These are phyloP conservation scores for Spodoptera littoralis DNA, from an alignment of 2,888 invertebrate species.

Conservation along the genomic window DNA sequence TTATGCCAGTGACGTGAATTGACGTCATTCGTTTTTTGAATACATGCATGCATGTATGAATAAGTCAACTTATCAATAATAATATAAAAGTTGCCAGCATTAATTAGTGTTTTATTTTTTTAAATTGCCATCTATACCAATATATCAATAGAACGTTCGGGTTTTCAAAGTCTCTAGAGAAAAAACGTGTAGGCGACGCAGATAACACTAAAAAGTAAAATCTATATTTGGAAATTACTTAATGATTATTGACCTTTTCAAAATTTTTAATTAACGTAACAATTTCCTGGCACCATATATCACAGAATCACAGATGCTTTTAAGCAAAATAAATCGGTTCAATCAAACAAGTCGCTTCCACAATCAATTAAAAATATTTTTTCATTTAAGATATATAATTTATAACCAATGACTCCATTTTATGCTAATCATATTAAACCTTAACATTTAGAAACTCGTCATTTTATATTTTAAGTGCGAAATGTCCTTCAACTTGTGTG, in stretches of 20 bases:
- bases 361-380: constrained; percentile 11
- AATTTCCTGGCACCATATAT: constrained; percentile 34
- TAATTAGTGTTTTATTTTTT: no score
- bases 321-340: constrained; percentile 16
- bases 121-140: no score
- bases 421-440: constrained; percentile 49
- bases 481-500: constrained; percentile 40
- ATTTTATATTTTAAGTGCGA: constrained; percentile 37
- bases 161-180: constrained; percentile 6
- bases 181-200: constrained; percentile 25
- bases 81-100: no score
- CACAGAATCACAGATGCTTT: constrained; percentile 31
- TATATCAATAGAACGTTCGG: neutral
- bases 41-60: no score
- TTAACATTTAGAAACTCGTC: constrained; percentile 46
- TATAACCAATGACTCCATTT: constrained; percentile 24
- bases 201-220: constrained; percentile 19
- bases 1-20: no score
- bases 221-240: constrained; percentile 16
- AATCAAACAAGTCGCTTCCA: constrained; percentile 7
- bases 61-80: no score
- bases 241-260: constrained; percentile 43
- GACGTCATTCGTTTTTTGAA: no score
- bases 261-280: constrained; percentile 17
- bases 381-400: constrained; percentile 9